phyloP scores from a whole-genome alignment of 2,113 vertebrate species.

The Caranx melampygus region DNA sequence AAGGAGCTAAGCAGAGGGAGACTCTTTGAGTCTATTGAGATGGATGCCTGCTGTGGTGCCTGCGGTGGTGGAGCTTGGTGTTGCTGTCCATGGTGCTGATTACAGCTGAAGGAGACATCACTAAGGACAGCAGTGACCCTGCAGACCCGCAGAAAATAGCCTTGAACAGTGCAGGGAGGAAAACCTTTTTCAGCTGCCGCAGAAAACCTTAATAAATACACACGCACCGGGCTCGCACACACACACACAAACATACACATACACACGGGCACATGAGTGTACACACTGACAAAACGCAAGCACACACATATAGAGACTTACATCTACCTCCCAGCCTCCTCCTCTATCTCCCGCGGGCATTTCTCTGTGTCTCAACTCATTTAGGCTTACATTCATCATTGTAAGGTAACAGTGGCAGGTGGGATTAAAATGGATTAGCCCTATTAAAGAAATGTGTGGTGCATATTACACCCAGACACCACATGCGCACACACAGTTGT shows the following conservation, averaged over 20 bases:
- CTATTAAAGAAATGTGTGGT: slow-evolving; percentile 84
- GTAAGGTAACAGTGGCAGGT: slow-evolving; percentile 86
- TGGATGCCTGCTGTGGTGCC: slow-evolving; percentile 65
- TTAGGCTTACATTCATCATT: slow-evolving; percentile 87
- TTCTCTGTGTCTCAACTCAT: slow-evolving; percentile 84
- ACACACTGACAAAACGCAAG: slow-evolving; percentile 52
- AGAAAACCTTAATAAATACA: slow-evolving; percentile 66
- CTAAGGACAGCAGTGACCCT: slow-evolving; percentile 74
- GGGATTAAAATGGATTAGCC: slow-evolving; percentile 87
- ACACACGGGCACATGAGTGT: slow-evolving; percentile 27
- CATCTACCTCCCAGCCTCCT: slow-evolving; percentile 74
- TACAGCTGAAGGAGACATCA: slow-evolving; percentile 79
- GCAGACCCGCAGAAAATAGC: slow-evolving; percentile 70
- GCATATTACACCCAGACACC: slow-evolving; percentile 72
- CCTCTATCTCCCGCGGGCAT: slow-evolving; percentile 78
- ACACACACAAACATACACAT: slow-evolving; percentile 23
- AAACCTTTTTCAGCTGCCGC: slow-evolving; percentile 59
- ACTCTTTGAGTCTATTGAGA: slow-evolving; percentile 69
- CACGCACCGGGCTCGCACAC: slow-evolving; percentile 14
- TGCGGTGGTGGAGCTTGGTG: slow-evolving; percentile 53
- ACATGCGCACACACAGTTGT: slow-evolving; percentile 33
- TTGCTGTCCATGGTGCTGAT: slow-evolving; percentile 84
- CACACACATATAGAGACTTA: slow-evolving; percentile 69
- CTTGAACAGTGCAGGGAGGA: slow-evolving; percentile 54
- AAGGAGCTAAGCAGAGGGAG: slow-evolving; percentile 49